Base-by-base conservation (phyloP, 2,888 invertebrate genomes). In the Netelia melanura region DNA sequence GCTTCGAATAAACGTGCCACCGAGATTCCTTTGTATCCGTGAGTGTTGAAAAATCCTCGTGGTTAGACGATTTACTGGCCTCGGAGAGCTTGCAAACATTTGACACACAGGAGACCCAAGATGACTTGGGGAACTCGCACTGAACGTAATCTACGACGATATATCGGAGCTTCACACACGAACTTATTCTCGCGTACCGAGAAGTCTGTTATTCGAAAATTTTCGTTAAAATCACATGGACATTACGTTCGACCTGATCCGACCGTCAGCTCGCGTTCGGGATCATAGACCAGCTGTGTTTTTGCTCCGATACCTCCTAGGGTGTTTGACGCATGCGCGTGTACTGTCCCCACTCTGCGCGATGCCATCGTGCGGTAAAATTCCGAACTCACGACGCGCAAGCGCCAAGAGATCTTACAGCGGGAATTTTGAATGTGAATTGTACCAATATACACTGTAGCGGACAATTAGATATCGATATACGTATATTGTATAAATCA, bases 271-370 rank as follows among this genome's bases (percentile, higher is more conserved):
- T 89, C 89, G 86, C 91, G 87, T 89, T 88, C 64, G 88, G 88
- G 89, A 90, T 90, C 90, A 87, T 90, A 90, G 89, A 78, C 91
- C 89, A 88, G 89, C 89, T 91, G 91, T 91, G 91, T 91, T 91
- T 91, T 91, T 91, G 90, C 90, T 87, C 81, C 87, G 30, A 23
- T 87, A 61, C 58, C 67, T 86, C 87, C 86, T 85, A 87, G 87
- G 76, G 90, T 74, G 81, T 87, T 71, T 87, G 90, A 58, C 30
- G 68, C 77, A 86, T 91, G 92, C 81, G 92, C 43, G 17, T 90
- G 1, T 30, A 21, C 58, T 25, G n/a, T 38, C 67, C 65, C 62
- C 61, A 8, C 30, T 43, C 43, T 6, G 1, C 52, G 3, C 11
- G 10, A 17, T 30, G 43, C 48, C 14, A 10, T 48, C 48, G 48